These are phyloP conservation scores for Chaetura pelagica DNA, from an alignment of 2,113 vertebrate species.

Conservation along the genomic window DNA sequence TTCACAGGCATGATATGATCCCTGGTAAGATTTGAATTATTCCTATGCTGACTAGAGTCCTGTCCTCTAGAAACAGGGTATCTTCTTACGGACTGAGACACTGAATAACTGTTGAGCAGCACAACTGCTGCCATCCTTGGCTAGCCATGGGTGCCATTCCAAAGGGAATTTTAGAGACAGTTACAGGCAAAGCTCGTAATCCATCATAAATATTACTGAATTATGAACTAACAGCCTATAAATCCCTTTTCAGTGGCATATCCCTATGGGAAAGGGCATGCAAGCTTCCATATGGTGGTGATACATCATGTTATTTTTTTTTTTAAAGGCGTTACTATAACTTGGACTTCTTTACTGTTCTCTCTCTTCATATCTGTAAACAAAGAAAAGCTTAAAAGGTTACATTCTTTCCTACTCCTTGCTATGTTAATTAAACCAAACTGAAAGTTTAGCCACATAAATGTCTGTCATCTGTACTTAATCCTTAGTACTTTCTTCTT, in stretches of 20 bases:
- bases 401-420: slow-evolving; percentile 51
- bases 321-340: slow-evolving; percentile 10
- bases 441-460: slow-evolving; percentile 12
- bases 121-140: neutral
- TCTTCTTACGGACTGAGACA: neutral
- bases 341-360: slow-evolving; percentile 16
- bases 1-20: neutral
- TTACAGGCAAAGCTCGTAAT: neutral
- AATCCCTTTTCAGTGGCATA: slow-evolving; percentile 26
- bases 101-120: neutral
- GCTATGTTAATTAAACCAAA: slow-evolving; percentile 23
- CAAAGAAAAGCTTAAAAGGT: slow-evolving; percentile 55
- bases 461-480: slow-evolving; percentile 27
- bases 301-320: slow-evolving; percentile 35
- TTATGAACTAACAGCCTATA: slow-evolving; percentile 30
- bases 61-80: neutral
- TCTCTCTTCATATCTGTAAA: slow-evolving; percentile 20
- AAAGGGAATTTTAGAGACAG: slow-evolving; percentile 19
- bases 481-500: slow-evolving; percentile 40
- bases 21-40: neutral
- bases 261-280: slow-evolving; percentile 20
- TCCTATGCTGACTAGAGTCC: neutral
- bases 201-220: neutral
- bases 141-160: neutral
- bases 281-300: slow-evolving; percentile 38